Percentiles rank a stretch among this genome's conserved stretches.
phyloP scores from a whole-genome alignment of 30 jellyfish, hydroid and myxozoan species.

The Pelagia noctiluca region DNA sequence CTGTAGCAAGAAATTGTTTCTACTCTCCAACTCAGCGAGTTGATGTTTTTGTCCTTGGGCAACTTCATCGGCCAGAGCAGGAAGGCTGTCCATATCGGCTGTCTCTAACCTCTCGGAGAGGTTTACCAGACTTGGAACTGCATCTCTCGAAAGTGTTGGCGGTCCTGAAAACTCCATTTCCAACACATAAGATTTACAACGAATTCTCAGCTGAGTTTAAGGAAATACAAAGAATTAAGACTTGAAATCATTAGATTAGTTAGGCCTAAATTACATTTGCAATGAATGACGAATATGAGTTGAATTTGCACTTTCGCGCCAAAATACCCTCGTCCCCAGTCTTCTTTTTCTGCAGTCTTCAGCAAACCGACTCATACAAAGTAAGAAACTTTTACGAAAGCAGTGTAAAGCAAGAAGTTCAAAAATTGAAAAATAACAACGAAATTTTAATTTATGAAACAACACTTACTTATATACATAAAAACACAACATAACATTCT shows the following conservation, averaged over 20 bases:
- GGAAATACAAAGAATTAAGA: too few species aligned
- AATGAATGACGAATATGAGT: too few species aligned
- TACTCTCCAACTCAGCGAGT: conserved; percentile 54
- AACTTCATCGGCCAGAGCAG: conserved; percentile 80
- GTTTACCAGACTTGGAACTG: conserved; percentile 52
- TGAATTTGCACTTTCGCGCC: conserved; percentile 31
- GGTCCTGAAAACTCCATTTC: conserved; percentile 68
- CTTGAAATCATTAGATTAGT: neutral
- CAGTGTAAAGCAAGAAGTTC: too few species aligned
- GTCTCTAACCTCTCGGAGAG: conserved; percentile 59
- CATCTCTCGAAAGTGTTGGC: conserved; percentile 56
- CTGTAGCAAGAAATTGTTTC: conserved; percentile 38
- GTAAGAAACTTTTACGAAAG: too few species aligned
- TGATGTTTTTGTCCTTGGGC: conserved; percentile 77
- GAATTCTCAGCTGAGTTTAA: too few species aligned
- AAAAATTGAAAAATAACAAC: too few species aligned
- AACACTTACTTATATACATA: too few species aligned
- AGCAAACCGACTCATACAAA: neutral
- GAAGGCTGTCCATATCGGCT: conserved; percentile 60
- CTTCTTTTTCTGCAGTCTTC: neutral
- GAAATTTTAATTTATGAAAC: too few species aligned
- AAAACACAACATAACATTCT: too few species aligned
- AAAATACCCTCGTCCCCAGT: conserved; percentile 27
- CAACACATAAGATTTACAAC: neutral
- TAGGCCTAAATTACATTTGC: neutral